These are phyloP conservation scores for Talpa occidentalis DNA, from an alignment of 2,113 vertebrate species.

Conservation along the genomic window DNA sequence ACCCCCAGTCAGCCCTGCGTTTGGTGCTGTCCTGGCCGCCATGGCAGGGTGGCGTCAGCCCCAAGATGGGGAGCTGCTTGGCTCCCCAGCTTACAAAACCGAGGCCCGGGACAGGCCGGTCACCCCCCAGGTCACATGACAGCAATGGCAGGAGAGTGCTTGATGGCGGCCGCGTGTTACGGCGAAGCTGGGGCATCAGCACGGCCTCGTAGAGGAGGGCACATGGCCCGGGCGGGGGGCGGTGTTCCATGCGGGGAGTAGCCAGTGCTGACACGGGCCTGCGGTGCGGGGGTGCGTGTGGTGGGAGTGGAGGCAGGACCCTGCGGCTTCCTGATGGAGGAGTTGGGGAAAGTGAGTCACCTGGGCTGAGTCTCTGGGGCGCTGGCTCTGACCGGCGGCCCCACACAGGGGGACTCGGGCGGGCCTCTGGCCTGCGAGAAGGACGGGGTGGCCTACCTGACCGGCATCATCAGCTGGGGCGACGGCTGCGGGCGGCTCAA, in stretches of 20 bases:
- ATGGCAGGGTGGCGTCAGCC: fast-evolving
- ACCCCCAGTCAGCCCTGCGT: no score
- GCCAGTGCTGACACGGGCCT: neutral
- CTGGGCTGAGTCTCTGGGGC: no score
- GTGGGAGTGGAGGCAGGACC: no score
- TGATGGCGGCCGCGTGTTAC: no score
- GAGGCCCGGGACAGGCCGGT: neutral
- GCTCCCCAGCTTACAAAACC: neutral
- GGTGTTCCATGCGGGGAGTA: neutral
- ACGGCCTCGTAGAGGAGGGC: neutral
- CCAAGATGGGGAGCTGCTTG: neutral
- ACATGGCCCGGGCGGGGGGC: no score
- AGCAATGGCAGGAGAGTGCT: neutral
- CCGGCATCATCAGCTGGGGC: constrained; percentile 96
- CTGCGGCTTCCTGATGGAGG: no score
- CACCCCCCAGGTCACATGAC: neutral
- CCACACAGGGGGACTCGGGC: constrained; percentile 94
- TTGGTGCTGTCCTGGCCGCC: neutral
- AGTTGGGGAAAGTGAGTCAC: no score
- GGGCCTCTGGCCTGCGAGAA: constrained; percentile 92
- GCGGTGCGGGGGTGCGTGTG: no score
- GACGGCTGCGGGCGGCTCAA: constrained; percentile 90
- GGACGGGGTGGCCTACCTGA: constrained; percentile 90
- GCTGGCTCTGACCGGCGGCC: neutral
- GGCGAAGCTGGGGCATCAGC: neutral